Percentiles rank a stretch among this genome's conserved stretches.
phyloP scores from a whole-genome alignment of 2,797 vertebrate genomes.

The Enteromius argenteus region DNA sequence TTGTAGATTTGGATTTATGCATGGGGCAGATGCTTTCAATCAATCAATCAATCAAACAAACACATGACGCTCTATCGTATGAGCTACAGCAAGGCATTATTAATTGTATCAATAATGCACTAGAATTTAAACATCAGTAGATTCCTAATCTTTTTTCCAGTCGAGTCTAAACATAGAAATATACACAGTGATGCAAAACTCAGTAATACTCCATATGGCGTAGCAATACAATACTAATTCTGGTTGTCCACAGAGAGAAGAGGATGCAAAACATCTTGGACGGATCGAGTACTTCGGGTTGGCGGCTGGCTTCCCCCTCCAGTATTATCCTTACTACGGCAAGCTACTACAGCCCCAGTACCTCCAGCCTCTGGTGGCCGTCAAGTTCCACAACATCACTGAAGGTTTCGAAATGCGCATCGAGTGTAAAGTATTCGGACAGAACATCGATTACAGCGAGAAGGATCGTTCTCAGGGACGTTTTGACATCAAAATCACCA shows the following conservation, averaged over 20 bases:
- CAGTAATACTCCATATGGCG: background rate
- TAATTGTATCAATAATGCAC: too few relatives aligned
- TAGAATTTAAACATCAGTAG: background rate
- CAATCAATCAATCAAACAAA: too few relatives aligned
- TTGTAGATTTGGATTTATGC: too few relatives aligned
- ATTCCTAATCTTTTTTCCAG: background rate
- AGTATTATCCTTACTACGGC: slow-evolving; percentile 98
- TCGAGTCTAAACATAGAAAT: background rate
- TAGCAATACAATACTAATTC: background rate
- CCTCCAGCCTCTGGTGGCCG: slow-evolving; percentile 93
- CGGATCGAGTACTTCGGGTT: slow-evolving; percentile 86
- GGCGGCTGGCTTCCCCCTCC: slow-evolving; percentile 86
- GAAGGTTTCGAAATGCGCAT: slow-evolving; percentile 82
- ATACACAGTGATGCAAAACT: background rate
- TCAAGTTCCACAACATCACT: slow-evolving; percentile 92
- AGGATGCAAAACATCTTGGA: slow-evolving; percentile 81
- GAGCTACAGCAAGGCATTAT: too few relatives aligned
- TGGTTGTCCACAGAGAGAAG: slow-evolving; percentile 79
- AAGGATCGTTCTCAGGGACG: slow-evolving; percentile 99
- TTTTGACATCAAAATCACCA: slow-evolving; percentile 93
- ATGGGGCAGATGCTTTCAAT: too few relatives aligned
- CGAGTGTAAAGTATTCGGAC: slow-evolving; percentile 90
- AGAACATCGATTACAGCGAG: slow-evolving; percentile 91
- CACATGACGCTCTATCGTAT: too few relatives aligned
- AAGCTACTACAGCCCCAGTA: slow-evolving; percentile 88